Evolutionary conservation across 2,113 vertebrate genomes (phyloP), one percentile per base, ranked within the genome.

Genomic region (Xyliphius kryptos): DNA sequence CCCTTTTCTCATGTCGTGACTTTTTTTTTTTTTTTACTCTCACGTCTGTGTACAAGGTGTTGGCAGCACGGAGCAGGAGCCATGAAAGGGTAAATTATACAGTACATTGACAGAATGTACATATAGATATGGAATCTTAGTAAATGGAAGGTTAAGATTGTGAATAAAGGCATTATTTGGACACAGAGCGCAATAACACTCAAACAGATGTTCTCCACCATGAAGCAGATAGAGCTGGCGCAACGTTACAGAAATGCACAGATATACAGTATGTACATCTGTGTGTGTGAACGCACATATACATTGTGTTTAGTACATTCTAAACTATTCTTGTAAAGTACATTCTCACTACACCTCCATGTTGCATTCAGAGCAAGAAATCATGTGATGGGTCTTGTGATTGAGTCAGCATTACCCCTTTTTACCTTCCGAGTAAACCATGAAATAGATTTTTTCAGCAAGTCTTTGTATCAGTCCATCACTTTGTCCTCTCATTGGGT

Each of bases 211-310:
- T 73, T 77, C n/a, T n/a, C n/a, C n/a, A 64, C 79, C 71, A 80
- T 77, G 67, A 78, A 80, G 83, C 69, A 70, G 78, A 82, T n/a
- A 80, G 81, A 81, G 74, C 69, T 82, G 75, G 81, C 76, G 78
- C 76, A 76, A 82, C 80, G 80, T 82, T 82, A 85, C 79, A 83
- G 80, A 77, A 84, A 82, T 80, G 82, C 82, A 82, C 77, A 76
- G 77, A n/a, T n/a, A n/a, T n/a, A n/a, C n/a, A n/a, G n/a, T n/a
- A n/a, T n/a, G n/a, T n/a, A n/a, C n/a, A n/a, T 74, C 74, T 76
- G 43, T 51, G 55, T 65, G 61, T 74, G 69, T 73, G 50, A 66
- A 68, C 71, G 70, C 56, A 67, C 70, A 63, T 60, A 63, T 59
- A 62, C 83, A 82, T 79, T 81, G 86, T 76, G 69, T 82, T 71